Evolutionary conservation across 2,797 vertebrate species (phyloP).

Genomic region (Darevskia nairensis): DNA sequence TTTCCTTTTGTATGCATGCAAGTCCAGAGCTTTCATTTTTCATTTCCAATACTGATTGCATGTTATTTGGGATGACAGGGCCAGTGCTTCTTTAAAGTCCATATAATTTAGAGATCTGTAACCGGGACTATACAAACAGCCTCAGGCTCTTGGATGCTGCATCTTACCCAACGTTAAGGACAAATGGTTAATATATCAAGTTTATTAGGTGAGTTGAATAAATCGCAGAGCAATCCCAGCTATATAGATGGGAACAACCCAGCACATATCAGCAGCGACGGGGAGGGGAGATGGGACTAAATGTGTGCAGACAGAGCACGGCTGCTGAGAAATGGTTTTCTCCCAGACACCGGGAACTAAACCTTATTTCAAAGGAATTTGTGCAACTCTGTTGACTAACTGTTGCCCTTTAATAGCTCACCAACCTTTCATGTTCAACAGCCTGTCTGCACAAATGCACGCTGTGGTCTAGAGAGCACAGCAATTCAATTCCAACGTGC

Average conservation of each 20-base stretch:
- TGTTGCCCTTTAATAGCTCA: constrained; percentile 5
- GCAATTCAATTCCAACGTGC: neutral
- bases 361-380: constrained; percentile 9
- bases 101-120: constrained; percentile 37
- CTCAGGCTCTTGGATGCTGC: neutral
- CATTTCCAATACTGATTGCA: constrained; percentile 32
- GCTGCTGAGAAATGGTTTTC: neutral
- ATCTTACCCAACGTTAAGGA: constrained; percentile 19
- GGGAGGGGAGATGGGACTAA: neutral
- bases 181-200: constrained; percentile 38
- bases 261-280: neutral
- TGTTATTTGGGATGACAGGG: constrained; percentile 37
- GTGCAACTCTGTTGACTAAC: neutral
- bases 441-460: neutral
- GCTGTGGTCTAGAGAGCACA: neutral
- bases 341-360: neutral
- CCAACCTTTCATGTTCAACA: neutral
- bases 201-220: constrained; percentile 36
- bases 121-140: constrained; percentile 30
- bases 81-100: constrained; percentile 21
- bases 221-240: constrained; percentile 26
- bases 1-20: constrained; percentile 14
- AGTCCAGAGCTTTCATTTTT: constrained; percentile 34
- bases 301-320: neutral
- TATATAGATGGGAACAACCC: neutral